Evolutionary conservation across 2,113 vertebrate species (phyloP).

Genomic region (Labrus mixtus): DNA sequence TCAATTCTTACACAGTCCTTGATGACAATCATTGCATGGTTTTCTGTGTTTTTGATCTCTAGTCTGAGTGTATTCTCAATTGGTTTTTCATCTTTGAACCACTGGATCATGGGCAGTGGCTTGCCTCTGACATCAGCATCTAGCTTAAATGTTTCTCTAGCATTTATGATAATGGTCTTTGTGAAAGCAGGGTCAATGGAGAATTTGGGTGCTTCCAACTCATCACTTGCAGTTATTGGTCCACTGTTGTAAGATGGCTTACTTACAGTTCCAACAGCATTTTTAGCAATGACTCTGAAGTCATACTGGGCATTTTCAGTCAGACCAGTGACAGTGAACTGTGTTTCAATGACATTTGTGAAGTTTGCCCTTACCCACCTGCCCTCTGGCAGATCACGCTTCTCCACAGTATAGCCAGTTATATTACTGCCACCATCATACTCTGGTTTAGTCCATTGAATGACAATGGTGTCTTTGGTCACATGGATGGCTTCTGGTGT

Average conservation of each 20-base stretch:
- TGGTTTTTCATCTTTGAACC: conserved; percentile 93
- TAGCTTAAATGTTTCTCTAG: conserved; percentile 94
- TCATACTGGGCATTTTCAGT: conserved; percentile 96
- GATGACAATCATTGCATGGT: conserved; percentile 89
- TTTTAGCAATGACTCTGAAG: conserved; percentile 98
- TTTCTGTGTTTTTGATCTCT: conserved; percentile 94
- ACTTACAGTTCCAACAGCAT: conserved; percentile 93
- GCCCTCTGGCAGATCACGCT: conserved; percentile 96
- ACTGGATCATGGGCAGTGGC: conserved; percentile 91
- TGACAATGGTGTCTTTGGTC: conserved; percentile 91
- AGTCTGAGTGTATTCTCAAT: conserved; percentile 91
- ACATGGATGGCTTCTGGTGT: conserved; percentile 92
- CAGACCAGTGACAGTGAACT: conserved; percentile 94
- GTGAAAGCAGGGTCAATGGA: conserved; percentile 96
- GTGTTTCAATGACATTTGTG: conserved; percentile 96
- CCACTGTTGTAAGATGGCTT: conserved; percentile 97
- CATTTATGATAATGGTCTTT: conserved; percentile 91
- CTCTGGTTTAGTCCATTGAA: conserved; percentile 95
- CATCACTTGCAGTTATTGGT: conserved; percentile 93
- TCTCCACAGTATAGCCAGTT: conserved; percentile 96
- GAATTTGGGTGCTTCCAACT: conserved; percentile 93
- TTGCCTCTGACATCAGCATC: conserved; percentile 95
- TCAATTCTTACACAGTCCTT: conserved; percentile 94
- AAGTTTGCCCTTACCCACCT: conserved; percentile 98
- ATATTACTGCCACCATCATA: conserved; percentile 98